phyloP scores from a whole-genome alignment of 2,113 vertebrate species.

The Piaya cayana region DNA sequence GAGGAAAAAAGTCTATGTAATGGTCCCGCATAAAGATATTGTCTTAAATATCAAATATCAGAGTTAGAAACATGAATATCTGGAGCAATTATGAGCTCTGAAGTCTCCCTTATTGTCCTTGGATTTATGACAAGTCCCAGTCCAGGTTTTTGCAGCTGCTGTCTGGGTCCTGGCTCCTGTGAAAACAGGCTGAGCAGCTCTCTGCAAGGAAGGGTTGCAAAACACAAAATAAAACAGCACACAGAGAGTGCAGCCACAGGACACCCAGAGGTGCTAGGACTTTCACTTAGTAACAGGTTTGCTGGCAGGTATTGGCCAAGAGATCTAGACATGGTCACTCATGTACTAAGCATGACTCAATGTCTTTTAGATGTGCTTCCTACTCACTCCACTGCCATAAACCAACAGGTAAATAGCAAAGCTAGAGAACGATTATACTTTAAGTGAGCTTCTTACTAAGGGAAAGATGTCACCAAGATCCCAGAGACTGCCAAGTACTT shows the following conservation, averaged over 20 bases:
- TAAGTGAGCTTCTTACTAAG: neutral
- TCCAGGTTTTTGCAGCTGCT: neutral
- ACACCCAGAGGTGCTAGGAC: neutral
- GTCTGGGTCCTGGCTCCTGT: neutral
- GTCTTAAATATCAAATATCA: slow-evolving; percentile 1
- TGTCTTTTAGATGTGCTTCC: neutral
- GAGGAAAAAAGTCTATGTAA: neutral
- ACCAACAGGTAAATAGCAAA: neutral
- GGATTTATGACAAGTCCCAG: neutral
- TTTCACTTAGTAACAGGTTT: neutral
- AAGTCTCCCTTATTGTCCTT: slow-evolving; percentile 9
- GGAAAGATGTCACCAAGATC: neutral
- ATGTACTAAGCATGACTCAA: neutral
- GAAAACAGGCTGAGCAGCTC: neutral
- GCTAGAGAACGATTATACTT: neutral
- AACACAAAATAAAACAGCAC: neutral
- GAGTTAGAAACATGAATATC: slow-evolving; percentile 12
- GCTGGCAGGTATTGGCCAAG: neutral
- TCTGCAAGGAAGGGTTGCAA: neutral
- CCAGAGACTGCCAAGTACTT: neutral
- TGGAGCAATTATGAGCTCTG: neutral
- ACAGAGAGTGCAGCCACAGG: neutral
- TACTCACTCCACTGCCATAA: neutral
- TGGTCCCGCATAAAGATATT: neutral
- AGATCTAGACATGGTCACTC: neutral